Evolutionary conservation across 2,888 invertebrate genomes (phyloP), one percentile per base, ranked within the genome.

Genomic region (Margaritifera margaritifera): DNA sequence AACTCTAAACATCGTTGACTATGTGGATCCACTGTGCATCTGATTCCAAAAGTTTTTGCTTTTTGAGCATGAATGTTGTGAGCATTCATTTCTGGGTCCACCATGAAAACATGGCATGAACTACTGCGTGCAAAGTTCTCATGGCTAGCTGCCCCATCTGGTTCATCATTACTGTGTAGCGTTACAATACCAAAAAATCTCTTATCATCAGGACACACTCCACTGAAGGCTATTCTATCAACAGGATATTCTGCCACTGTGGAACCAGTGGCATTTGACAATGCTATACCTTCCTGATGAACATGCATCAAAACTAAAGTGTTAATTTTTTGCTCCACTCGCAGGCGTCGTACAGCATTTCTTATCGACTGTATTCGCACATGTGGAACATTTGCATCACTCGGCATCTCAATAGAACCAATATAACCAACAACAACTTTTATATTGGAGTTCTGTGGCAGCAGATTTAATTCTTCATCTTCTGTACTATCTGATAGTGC

Each of bases 61-160:
- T 94, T 94, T n/a, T 92, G 91, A 3, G 93, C 90, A 90, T 98
- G 98, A 58, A 93, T 92, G 50, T 92, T 92, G 87, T 98, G 98
- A 71, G 95, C 94, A 5, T 94, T 93, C 81, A 96, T 91, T 89
- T 96, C 94, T 0, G 96, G 94, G 87, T 98, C 97, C 15, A 97
- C 95, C 71, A 96, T 96, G 89, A 98, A 98, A 0, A 98, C 96
- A 90, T 98, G 98, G 86, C 98, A 97, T 65, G 97, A 96, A 86
- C 95, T 95, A 68, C 88, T 81, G 15, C 42, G 42, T 42, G 15
- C 42, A 42, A 58, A 64, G 50, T 42, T 42, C 15, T 42, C 42
- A 42, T 42, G 11, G 42, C 42, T 42, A 42, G 15, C 42, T 27
- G 83, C 80, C 69, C 84, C 84, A 66, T 87, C 83, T 57, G 82